These are phyloP conservation scores for Philotrypesis tridentata DNA, from an alignment of 1,140 invertebrate genomes.

Conservation along the genomic window DNA sequence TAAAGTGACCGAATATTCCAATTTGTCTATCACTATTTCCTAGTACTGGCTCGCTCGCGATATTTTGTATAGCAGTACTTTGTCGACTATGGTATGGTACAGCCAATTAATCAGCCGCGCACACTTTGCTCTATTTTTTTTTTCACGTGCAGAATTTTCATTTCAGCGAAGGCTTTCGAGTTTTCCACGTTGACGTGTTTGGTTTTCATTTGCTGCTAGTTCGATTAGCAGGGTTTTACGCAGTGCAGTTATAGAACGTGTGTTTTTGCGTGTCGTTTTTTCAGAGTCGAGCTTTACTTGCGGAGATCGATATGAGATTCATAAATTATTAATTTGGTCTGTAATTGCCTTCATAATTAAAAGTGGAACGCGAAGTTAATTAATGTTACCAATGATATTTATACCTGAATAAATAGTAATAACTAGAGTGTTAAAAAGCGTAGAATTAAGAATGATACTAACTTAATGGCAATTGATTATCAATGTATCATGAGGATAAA, in stretches of 20 bases:
- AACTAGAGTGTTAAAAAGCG: no score
- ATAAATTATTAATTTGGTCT: background rate
- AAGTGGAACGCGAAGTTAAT: background rate
- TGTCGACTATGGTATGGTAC: background rate
- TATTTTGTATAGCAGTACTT: background rate
- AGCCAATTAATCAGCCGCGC: background rate
- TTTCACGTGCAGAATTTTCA: background rate
- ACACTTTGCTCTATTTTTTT: background rate
- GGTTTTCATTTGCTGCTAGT: conserved; percentile 1
- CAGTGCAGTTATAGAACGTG: background rate
- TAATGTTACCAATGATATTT: no score
- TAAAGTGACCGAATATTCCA: no score
- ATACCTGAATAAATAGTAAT: no score
- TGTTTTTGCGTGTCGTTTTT: background rate
- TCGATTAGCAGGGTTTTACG: background rate
- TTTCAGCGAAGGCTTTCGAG: background rate
- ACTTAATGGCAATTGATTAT: no score
- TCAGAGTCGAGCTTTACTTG: background rate
- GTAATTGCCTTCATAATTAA: background rate
- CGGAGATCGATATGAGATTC: background rate
- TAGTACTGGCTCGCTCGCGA: no score
- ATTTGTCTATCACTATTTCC: no score
- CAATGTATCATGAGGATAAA: no score
- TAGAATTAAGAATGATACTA: no score
- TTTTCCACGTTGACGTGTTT: background rate